Conservation (phyloP, 2,888 invertebrate species). For the Pegoplata infirma region DNA sequence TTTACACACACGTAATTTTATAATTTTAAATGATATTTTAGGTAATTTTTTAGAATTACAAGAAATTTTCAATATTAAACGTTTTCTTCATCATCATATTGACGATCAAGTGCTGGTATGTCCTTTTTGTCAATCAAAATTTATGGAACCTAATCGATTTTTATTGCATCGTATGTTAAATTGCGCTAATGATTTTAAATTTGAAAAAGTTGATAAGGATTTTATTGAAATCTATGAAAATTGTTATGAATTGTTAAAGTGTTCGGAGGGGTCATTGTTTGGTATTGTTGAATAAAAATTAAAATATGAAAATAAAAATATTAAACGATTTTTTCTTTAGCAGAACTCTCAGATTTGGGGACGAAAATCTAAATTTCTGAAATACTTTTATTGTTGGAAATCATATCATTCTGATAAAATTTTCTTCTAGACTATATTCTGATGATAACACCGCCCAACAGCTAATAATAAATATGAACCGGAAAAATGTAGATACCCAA, state of each 20-base stretch:
- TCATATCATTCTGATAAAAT: too few species aligned
- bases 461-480: too few species aligned
- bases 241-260: constrained; percentile 79
- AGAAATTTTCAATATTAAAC: constrained; percentile 61
- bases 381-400: too few species aligned
- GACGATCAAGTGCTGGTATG: constrained; percentile 28
- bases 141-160: constrained; percentile 52
- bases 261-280: constrained; percentile 10
- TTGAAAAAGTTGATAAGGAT: constrained; percentile 56
- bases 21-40: constrained; percentile 65
- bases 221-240: constrained; percentile 64
- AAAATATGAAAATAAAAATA: too few species aligned
- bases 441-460: too few species aligned
- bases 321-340: too few species aligned
- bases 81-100: constrained; percentile 58
- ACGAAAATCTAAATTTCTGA: too few species aligned
- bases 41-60: constrained; percentile 65
- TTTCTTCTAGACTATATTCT: too few species aligned
- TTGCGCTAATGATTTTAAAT: constrained; percentile 65
- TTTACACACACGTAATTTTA: constrained; percentile 55
- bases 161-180: constrained; percentile 65
- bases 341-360: too few species aligned
- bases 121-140: constrained; percentile 41
- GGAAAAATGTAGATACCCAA: too few species aligned
- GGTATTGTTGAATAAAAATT: constrained; percentile 22